Evolutionary conservation across 2,888 invertebrate species (phyloP), one percentile per base, ranked within the genome.

Genomic region (Lasioglossum villosulum): DNA sequence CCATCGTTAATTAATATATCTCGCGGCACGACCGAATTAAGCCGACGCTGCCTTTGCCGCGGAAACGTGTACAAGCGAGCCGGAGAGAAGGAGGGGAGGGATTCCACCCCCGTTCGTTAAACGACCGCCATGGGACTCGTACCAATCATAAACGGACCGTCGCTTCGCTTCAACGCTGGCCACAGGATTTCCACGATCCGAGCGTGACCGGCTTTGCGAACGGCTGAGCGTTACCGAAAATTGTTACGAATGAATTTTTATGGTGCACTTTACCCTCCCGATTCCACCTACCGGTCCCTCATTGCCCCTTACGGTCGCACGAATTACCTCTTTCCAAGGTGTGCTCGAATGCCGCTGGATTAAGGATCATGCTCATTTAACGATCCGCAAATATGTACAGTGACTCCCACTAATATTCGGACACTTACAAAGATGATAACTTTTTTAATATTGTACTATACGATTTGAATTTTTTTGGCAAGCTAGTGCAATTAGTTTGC

Each of bases 1-100:
- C 90, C 92, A 89, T 90, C 89, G 92, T 90, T 93, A 93, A 93
- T 93, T 93, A 93, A 93, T 93, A 93, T 89, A 90, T 90, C 87
- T 89, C 75, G 81, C 73, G 78, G 84, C 66, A 75, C 85, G 86
- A 66, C 66, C 82, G 91, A 90, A 90, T 91, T 90, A 90, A 89
- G 88, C 90, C 73, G 74, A 59, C 77, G 59, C 73, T 66, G 82
- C 76, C n/a, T 70, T n/a, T 42, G 66, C 63, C 63, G 52, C 52
- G 52, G 52, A 23, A 52, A 52, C 52, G 52, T 52, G 52, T 52
- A 52, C 52, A 52, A 23, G 23, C 52, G 27, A 14, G n/a, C n/a
- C n/a, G 8, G 59, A 59, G 59, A 59, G 63, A 14, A 4, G 30
- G 4, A 48, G 71, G 45, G 75, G 70, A 79, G 63, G 73, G 48